These are phyloP conservation scores for Schizopygopsis malacanthus DNA, from an alignment of 2,797 vertebrate genomes.

Conservation along the genomic window DNA sequence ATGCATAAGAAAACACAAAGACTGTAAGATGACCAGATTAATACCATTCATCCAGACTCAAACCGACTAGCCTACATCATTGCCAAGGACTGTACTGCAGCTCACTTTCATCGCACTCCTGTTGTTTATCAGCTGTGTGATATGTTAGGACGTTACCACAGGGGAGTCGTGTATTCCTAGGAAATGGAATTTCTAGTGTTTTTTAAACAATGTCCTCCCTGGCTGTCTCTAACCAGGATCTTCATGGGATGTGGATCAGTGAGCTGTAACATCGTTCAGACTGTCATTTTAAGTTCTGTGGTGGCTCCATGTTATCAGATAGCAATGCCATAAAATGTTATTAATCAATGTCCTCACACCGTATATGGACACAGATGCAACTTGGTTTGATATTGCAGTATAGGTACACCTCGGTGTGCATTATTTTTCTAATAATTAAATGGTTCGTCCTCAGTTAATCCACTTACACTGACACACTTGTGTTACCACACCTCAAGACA, in stretches of 20 bases:
- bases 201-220: slow-evolving; percentile 51
- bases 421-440: neutral
- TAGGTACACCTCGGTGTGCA: neutral
- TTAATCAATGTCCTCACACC: neutral
- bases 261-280: neutral
- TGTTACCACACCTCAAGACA: neutral
- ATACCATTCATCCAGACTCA: slow-evolving; percentile 41
- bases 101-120: slow-evolving; percentile 11
- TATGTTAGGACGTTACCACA: slow-evolving; percentile 48
- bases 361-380: slow-evolving; percentile 1
- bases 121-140: slow-evolving; percentile 47
- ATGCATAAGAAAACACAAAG: neutral
- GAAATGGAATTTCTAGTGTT: slow-evolving; percentile 52
- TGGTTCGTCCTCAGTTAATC: neutral
- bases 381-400: neutral
- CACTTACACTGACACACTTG: neutral
- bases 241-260: slow-evolving; percentile 16
- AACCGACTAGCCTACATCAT: slow-evolving; percentile 40
- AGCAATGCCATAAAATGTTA: neutral
- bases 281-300: slow-evolving; percentile 5
- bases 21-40: slow-evolving; percentile 32
- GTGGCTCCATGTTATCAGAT: slow-evolving; percentile 12
- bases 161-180: slow-evolving; percentile 45
- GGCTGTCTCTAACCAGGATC: slow-evolving; percentile 11
- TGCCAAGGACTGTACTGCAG: slow-evolving; percentile 24